Evolutionary conservation across 1,140 invertebrate species (phyloP), one percentile per base, ranked within the genome.

Genomic region (Paralvinella palmiformis): DNA sequence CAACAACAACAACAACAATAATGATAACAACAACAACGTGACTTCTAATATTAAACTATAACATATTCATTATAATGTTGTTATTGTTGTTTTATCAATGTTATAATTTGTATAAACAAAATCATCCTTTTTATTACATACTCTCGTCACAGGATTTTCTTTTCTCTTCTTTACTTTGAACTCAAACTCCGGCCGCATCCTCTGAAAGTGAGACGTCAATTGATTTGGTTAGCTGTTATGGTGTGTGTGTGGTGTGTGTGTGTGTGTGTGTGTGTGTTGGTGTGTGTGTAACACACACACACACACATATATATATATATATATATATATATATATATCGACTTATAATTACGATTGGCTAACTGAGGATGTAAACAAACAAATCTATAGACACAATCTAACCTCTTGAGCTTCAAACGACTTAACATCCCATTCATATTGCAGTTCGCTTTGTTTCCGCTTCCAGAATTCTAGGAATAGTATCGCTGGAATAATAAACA

Each of bases 401-500:
- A 59, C 63, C 45, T 65, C 63, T 32, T 65, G 56, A 27, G 53
- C 32, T 59, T 65, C 63, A 35, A 61, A 65, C 41, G 59, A 41
- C 6, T 20, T 24, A 17, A 65, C 41, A 36, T 65, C 55, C 63
- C 63, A 65, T 5, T 45, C 33, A n/a, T 61, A 57, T 57, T 65
- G 63, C 15, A 59, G 57, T n/a, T 27, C 41, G 35, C 31, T 15
- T 29, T 65, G 63, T 10, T 44, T 32, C 7, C 63, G 56, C 33
- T 65, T 65, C 63, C 63, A 65, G 37, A 65, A 65, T 35, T 65
- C 63, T 27, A 65, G 33, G 35, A 65, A 65, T 15, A 35, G 20
- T 17, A 56, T 60, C 4, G 37, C 63, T 65, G 56, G 10, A 58
- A 57, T 10, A 44, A 5, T 2, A 60, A 6, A 41, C 37, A 41